Conservation (phyloP, 2,888 invertebrate species). For the Sarcophaga caerulescens region DNA sequence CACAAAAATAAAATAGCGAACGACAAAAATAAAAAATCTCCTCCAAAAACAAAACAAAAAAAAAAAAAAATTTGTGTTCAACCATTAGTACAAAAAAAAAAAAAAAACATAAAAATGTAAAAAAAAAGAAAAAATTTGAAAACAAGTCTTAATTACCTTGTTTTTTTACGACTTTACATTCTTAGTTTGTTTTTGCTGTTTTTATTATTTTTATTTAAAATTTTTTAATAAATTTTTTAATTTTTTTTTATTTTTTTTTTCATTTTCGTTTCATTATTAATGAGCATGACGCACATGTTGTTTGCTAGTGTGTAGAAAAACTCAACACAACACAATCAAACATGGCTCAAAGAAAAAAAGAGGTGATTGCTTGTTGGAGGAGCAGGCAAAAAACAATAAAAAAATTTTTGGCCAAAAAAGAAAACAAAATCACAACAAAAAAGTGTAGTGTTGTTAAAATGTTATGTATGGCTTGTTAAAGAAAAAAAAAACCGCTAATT, state of each 20-base stretch:
- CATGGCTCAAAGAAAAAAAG: background rate
- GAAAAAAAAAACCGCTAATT: too few relatives aligned
- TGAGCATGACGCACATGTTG: constrained; percentile 54
- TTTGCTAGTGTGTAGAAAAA: constrained; percentile 20
- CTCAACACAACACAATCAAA: background rate
- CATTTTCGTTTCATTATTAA: constrained; percentile 48
- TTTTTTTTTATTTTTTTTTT: constrained; percentile 67
- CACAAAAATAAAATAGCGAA: background rate
- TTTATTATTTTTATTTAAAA: background rate
- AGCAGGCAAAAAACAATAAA: background rate
- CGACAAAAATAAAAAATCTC: constrained; percentile 15
- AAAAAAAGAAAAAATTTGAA: constrained; percentile 44
- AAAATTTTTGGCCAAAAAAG: background rate
- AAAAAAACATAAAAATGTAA: constrained; percentile 7
- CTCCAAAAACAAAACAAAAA: background rate
- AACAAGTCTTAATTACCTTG: constrained; percentile 78
- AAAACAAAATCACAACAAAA: too few relatives aligned
- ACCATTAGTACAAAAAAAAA: constrained; percentile 13
- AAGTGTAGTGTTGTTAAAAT: too few relatives aligned
- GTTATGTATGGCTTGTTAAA: too few relatives aligned
- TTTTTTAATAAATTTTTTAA: constrained; percentile 26
- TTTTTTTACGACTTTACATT: constrained; percentile 64
- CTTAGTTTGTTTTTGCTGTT: constrained; percentile 50
- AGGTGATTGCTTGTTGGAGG: background rate
- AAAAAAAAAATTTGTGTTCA: constrained; percentile 39